Base-by-base conservation (phyloP, 1,140 invertebrate species). In the Drosophila trapezifrons region DNA sequence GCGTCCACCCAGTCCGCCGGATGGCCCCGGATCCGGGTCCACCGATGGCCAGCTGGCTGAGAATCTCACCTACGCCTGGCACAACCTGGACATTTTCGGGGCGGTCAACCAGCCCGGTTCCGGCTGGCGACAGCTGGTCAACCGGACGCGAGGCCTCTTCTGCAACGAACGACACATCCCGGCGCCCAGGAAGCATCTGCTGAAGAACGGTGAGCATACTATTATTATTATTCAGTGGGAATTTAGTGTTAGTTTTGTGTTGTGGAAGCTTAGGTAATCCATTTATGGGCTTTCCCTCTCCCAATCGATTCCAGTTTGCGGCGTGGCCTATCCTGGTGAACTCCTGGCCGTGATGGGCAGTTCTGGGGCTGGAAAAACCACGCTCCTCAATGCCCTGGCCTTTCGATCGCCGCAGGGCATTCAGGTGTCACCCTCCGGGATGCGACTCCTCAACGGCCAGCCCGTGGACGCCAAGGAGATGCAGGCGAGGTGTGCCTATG, bases 321-420 rank as follows among this genome's bases (percentile, higher is more conserved):
- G 98, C 10, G 94, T 96, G 2, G 97, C 97, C 0, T 95, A 96
- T 91, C 96, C 98, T 6, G 98, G 98, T 4, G 97, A 98, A 91
- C 92, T 99, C 22, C 91, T 99, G 57, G 97, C 98, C 4, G 96
- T 99, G 22, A 96, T 99, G 96, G 98, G 98, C 4, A 96, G 97
- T 4, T 98, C 97, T 25, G 98, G 98, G 1, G 97, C 98, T 1
- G 98, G 98, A 6, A 99, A 99, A 93, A 98, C 98, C 0, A 99
- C 98, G 0, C 94, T 99, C 1, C 92, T 99, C 40, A 99, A 99
- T 92, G 95, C 97, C 0, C 89, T 99, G 32, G 98, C 97, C 2
- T 96, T 96, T 91, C 94, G 97, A 5, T 95, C 95, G 0, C 92
- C 93, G 6, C 93, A 94, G 7, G 95, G 95, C 15, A 93, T 98